Evolutionary conservation across 2,888 invertebrate genomes (phyloP), one percentile per base, ranked within the genome.

Genomic region (Microplitis deprimator): DNA sequence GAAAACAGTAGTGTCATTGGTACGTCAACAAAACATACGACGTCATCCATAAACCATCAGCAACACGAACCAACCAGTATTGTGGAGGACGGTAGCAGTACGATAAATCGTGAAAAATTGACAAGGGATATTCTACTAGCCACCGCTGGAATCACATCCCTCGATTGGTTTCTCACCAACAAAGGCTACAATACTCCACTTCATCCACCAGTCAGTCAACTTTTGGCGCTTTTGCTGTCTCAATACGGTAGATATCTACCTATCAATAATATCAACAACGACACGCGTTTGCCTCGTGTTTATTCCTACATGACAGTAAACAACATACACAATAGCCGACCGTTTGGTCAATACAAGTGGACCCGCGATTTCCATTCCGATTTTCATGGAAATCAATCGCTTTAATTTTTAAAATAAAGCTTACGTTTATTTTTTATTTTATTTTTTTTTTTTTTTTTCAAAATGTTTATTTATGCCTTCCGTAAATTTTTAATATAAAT

Each of bases 291-390:
- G 39, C 81, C 85, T 6, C 80, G 82, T 68, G 78, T 84, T 39
- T 93, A 94, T 84, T 93, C 93, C 0, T 92, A 94, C 86, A 90
- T 91, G 81, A 93, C 93, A 17, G 91, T 92, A 6, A 94, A 93
- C 85, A 93, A 93, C 86, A 92, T 93, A 82, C 93, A 93, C 85
- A 93, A 93, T 83, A 93, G 93, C 84, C 91, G 91, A 85, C 93
- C 94, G 0, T 93, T 93, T 84, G 93, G 93, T 64, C 88, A 91
- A 50, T 94, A 94, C 84, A 94, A 93, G 72, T 73, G 81, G 50
- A 82, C 83, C 59, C 70, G 75, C 29, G 85, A 84, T 6, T 81
- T 84, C 6, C 79, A 79, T 59, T 77, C 83, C 5, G 75, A 76
- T 40, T 41, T 20, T 70, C 16, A 17, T 39, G 61, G 16, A 16